Evolutionary conservation across 2,113 vertebrate genomes (phyloP).

Genomic region (Ptyas mucosa): DNA sequence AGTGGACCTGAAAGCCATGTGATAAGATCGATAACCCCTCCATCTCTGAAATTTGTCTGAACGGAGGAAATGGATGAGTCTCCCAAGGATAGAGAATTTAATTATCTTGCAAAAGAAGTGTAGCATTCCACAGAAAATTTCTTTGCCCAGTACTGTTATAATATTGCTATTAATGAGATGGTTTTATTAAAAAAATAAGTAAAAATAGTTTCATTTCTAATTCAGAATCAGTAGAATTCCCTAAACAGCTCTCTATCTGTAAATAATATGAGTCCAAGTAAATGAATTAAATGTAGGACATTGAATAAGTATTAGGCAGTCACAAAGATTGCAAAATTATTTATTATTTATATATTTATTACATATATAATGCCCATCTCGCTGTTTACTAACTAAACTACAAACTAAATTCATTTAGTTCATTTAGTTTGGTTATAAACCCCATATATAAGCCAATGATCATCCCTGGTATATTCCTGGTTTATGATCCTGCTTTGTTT

Average conservation of each 20-base stretch:
- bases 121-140: background rate
- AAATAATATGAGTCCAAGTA: background rate
- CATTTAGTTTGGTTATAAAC: background rate
- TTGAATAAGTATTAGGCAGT: background rate
- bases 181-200: background rate
- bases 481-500: background rate
- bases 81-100: background rate
- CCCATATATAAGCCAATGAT: background rate
- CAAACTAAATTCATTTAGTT: background rate
- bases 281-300: background rate
- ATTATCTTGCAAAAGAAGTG: background rate
- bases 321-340: background rate
- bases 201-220: background rate
- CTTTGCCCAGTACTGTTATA: background rate
- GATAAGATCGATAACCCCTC: background rate
- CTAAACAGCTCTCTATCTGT: background rate
- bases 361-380: background rate
- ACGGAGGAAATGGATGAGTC: background rate
- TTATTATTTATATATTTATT: background rate
- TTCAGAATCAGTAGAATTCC: background rate
- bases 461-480: background rate
- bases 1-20: background rate
- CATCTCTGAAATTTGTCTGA: background rate
- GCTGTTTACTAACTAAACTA: background rate
- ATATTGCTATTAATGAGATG: background rate